Conservation (phyloP, 2,888 invertebrate species). For the Colostygia pectinataria region DNA sequence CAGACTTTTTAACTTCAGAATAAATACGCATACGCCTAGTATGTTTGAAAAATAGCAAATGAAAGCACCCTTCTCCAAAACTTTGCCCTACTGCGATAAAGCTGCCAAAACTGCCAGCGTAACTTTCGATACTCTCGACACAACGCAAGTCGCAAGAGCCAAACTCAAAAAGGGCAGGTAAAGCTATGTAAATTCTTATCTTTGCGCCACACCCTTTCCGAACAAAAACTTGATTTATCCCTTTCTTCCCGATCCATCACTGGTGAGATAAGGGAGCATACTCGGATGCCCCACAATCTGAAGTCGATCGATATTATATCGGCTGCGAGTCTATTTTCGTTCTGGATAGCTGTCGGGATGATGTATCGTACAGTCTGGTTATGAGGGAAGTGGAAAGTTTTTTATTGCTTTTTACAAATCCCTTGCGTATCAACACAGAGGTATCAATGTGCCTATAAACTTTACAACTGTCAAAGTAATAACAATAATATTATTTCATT, state of each 20-base stretch:
- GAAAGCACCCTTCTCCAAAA: neutral
- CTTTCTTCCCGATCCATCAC: constrained; percentile 66
- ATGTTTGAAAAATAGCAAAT: neutral
- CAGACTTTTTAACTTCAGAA: no score
- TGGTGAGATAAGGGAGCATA: constrained; percentile 56
- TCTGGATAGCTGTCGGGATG: constrained; percentile 24
- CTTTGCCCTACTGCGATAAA: constrained; percentile 4
- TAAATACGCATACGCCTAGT: neutral
- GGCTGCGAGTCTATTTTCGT: constrained; percentile 35
- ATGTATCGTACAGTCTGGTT: constrained; percentile 20
- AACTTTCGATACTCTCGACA: constrained; percentile 5
- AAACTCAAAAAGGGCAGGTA: constrained; percentile 21
- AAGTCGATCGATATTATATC: constrained; percentile 44
- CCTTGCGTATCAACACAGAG: neutral
- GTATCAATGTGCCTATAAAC: neutral
- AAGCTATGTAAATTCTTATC: constrained; percentile 22
- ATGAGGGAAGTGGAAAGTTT: constrained; percentile 17
- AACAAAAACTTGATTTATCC: constrained; percentile 70
- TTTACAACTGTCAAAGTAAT: no score
- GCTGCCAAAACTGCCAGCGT: constrained; percentile 3
- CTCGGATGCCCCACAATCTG: constrained; percentile 25
- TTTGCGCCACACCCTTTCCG: constrained; percentile 42
- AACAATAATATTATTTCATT: no score
- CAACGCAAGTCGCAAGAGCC: constrained; percentile 2
- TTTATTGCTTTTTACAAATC: constrained; percentile 9